Percentiles rank a stretch among this genome's conserved stretches.
These are phyloP conservation scores for Cyprinodon diabolis DNA, from an alignment of 2,797 vertebrate species.

Conservation along the genomic window DNA sequence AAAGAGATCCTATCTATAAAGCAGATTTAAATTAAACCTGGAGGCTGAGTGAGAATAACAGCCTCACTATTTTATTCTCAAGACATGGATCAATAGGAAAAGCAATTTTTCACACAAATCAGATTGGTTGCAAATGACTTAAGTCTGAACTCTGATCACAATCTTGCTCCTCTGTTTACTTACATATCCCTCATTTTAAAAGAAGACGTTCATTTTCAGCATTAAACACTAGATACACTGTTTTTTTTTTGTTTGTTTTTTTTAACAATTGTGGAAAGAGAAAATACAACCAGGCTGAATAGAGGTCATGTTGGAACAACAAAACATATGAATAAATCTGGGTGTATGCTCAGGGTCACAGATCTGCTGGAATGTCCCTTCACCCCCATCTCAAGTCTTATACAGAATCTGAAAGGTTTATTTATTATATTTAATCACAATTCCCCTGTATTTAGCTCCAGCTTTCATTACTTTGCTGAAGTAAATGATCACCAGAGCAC, in stretches of 20 bases:
- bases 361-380: neutral
- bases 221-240: slow-evolving; percentile 14
- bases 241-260: neutral
- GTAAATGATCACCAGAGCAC: neutral
- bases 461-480: neutral
- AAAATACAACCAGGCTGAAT: neutral
- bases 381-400: neutral
- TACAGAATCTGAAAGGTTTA: neutral
- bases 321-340: neutral
- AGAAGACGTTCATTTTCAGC: slow-evolving; percentile 4
- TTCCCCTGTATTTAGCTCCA: neutral
- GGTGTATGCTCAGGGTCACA: neutral
- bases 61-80: neutral
- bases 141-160: slow-evolving; percentile 7
- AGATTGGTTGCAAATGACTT: slow-evolving; percentile 19
- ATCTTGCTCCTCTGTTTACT: slow-evolving; percentile 20
- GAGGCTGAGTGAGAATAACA: slow-evolving; percentile 18
- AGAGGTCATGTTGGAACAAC: neutral
- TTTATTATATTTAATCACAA: neutral
- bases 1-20: slow-evolving; percentile 11
- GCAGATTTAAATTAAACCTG: slow-evolving; percentile 38
- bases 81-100: slow-evolving; percentile 18
- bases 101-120: slow-evolving; percentile 33
- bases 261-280: neutral
- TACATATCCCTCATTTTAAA: slow-evolving; percentile 10